Evolutionary conservation across 2,888 invertebrate species (phyloP), one percentile per base, ranked within the genome.

Genomic region (Dicyrtomina minuta): DNA sequence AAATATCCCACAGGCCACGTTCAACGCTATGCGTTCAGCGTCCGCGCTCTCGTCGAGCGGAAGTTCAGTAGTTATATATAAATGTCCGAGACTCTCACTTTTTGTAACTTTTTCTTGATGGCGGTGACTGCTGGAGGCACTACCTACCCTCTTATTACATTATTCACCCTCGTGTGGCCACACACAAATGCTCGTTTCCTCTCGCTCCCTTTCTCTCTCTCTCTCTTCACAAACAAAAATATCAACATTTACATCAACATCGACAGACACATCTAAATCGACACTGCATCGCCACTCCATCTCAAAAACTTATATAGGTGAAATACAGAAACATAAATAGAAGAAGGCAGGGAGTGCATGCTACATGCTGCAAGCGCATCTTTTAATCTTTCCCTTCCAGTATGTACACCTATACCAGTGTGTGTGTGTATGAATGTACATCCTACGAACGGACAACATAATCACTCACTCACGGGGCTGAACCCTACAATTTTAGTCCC

Each of bases 71-170:
- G 44, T 43, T 44, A 22, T 41, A 15, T 17, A 26, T 27, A n/a
- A n/a, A 20, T 27, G 26, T 55, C 2, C 39, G 3, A 20, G 24
- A 13, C 24, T 53, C 53, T 24, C 24, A 13, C 44, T 61, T 26
- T 44, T 49, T 27, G 12, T 49, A 1, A n/a, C 24, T 44, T 33
- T 56, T 17, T 33, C 13, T 6, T 44, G 61, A 46, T 49, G 49
- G 46, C 62, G 62, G 46, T 33, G 10, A 17, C 44, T 46, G 49
- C 46, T 10, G 62, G 62, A 22, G 26, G 26, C 53, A 13, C 22
- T 22, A 17, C n/a, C 12, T 13, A 12, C 24, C 56, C 56, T 56
- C 26, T 61, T 49, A 62, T 62, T 62, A 62, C 49, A 27, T 27
- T 33, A 56, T 24, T 13, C 13, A 46, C 46, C 46, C 17, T 15